Base-by-base conservation (phyloP, 1,140 invertebrate species). In the Brachionus paranguensis region DNA sequence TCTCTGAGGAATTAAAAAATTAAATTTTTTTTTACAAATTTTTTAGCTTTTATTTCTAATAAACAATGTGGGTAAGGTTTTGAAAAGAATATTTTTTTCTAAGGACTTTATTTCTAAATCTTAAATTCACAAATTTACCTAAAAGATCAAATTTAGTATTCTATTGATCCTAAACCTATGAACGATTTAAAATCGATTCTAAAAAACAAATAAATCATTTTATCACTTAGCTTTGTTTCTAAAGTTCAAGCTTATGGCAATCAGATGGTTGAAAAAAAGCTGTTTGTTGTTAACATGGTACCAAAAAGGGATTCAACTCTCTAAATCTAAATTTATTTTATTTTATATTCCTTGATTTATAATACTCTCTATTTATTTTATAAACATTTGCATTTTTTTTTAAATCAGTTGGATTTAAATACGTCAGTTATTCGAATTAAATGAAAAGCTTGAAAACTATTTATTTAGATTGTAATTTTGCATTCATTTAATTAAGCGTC, bases 321-420 rank as follows among this genome's bases (percentile, higher is more conserved):
- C 6, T 60, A 8, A 60, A 60, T 24, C 17, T 27, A 60, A 60
- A 17, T 60, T 60, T 20, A 60, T 60, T 60, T 60, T 55, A 33
- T 33, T 55, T 55, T 55, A 33, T 33, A 68, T 68, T 37, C 27
- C 65, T 68, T 68, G 65, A 68, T 68, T 37, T 41, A n/a, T 24
- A 68, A 68, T 68, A 24, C 65, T 68, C 27, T 68, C n/a, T 60
- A 27, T 60, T 60, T 60, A 60, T 27, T 60, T 60, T 60, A 27
- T 60, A 41, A 33, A 29, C 17, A 68, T 37, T 68, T 33, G 12
- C 33, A 33, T 68, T 68, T 68, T 68, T 68, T 68, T 68, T 5
- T 12, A 33, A 68, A 68, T 68, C 65, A 41, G 65, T 68, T 68
- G 65, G 65, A 68, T 68, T 68, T 68, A 12, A n/a, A 68, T n/a